Conservation (phyloP, 2,113 vertebrate genomes). For the Chlamydotis undulata region DNA sequence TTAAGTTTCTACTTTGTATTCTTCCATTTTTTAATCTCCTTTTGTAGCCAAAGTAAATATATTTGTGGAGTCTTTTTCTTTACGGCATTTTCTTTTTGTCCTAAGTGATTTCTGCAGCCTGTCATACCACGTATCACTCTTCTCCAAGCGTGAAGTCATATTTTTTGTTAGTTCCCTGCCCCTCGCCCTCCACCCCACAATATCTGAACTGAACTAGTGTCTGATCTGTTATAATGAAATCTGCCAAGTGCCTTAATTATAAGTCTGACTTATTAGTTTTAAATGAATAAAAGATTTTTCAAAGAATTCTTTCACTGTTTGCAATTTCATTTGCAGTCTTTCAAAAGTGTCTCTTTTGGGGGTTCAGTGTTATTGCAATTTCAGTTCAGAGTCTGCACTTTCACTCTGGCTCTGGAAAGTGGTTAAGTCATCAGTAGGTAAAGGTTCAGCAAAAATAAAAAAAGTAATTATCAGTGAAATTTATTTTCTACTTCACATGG, state of each 20-base stretch:
- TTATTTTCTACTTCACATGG: neutral
- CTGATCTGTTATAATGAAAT: conserved; percentile 19
- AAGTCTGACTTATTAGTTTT: conserved; percentile 19
- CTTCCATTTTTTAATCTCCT: neutral
- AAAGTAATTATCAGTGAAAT: neutral
- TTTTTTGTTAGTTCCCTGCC: neutral
- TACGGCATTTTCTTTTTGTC: neutral
- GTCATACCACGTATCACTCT: neutral
- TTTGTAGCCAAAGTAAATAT: neutral
- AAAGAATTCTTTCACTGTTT: neutral
- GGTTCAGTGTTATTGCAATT: neutral
- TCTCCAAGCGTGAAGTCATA: neutral
- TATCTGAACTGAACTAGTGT: neutral
- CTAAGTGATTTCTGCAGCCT: neutral
- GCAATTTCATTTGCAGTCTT: neutral
- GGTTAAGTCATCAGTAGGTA: neutral
- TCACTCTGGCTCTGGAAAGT: neutral
- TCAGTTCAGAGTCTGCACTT: neutral
- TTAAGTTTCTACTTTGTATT: neutral
- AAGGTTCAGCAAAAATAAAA: neutral
- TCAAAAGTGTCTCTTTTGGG: neutral
- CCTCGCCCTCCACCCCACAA: neutral
- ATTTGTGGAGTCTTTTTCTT: neutral
- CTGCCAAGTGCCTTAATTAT: conserved; percentile 26
- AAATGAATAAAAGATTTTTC: neutral